Percentiles rank a stretch among this genome's conserved stretches.
Conservation (phyloP, 2,888 invertebrate species). For the Lysandra bellargus region DNA sequence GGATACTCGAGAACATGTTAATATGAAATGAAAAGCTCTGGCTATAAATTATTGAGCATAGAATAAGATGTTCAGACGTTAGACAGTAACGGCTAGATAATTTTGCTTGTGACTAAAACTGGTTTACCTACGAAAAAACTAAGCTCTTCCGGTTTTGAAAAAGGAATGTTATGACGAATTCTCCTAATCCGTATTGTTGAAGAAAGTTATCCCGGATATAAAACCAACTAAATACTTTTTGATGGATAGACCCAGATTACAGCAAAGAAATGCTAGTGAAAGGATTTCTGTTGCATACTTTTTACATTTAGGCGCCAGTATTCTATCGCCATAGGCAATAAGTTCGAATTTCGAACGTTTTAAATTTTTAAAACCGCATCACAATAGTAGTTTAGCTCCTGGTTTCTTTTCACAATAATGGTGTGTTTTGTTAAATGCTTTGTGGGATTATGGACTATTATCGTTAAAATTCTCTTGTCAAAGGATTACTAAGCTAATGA, state of each 20-base stretch:
- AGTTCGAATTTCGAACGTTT: constrained; percentile 16
- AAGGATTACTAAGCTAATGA: constrained; percentile 64
- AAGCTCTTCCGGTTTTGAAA: constrained; percentile 64
- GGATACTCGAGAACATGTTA: not conserved
- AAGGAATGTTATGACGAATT: constrained; percentile 64
- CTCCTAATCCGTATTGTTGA: constrained; percentile 50
- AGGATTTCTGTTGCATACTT: constrained; percentile 29
- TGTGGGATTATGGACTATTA: constrained; percentile 61
- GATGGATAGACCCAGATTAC: constrained; percentile 45
- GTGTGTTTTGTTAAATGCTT: constrained; percentile 58
- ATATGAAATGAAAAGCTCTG: not conserved
- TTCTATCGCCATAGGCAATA: not conserved
- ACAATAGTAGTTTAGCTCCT: constrained; percentile 39
- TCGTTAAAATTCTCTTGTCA: constrained; percentile 52
- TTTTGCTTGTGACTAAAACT: not conserved
- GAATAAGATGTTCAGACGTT: too few relatives aligned
- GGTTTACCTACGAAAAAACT: constrained; percentile 38
- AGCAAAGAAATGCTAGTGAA: constrained; percentile 48
- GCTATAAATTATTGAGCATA: not conserved
- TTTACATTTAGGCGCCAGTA: constrained; percentile 28
- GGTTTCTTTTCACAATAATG: constrained; percentile 46
- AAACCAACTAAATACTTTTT: constrained; percentile 48
- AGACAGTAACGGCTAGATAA: not conserved
- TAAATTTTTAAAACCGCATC: not conserved
- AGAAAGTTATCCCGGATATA: constrained; percentile 74